Base-by-base conservation (phyloP, 2,113 vertebrate genomes). In the Pan troglodytes region DNA sequence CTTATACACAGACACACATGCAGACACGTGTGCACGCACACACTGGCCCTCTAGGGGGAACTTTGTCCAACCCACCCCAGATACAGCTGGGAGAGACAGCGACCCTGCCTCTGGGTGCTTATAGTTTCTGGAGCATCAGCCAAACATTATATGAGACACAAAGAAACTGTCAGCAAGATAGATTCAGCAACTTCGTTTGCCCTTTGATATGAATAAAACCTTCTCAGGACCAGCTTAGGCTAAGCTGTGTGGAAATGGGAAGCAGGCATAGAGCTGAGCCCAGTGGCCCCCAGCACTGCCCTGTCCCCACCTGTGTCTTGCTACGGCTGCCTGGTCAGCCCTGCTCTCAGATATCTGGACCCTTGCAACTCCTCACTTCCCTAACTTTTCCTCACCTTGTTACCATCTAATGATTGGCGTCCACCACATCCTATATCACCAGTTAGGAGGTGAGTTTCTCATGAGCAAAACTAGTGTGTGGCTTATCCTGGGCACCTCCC, bases 41-140 rank as follows among this genome's bases (percentile, higher is more conserved):
- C 59, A 38, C 78, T 27, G 57, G 12, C 61, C 32, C 48, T 43
- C 52, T 38, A 3, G 30, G 14, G 73, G 30, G 38, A 12, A 20
- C 45, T 83, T 50, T 45, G 45, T 87, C 75, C 45, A 40, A 43
- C 23, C n/a, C 48, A 68, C 48, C 75, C n/a, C 4, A 64, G 68
- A 45, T 30, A 43, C 50, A 38, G 45, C 12, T 72, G 18, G 14
- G 14, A n/a, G 45, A 52, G 27, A 73, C 52, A 64, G 17, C 35
- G 10, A 2, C 43, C 18, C 72, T 32, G 16, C 82, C 57, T 55
- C 52, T 0, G 22, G n/a, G 12, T 48, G 73, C 25, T 57, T 57
- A 30, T 0, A 7, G 57, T 20, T 35, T 12, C 9, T 1, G 9
- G 13, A 40, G 9, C 10, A 32, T 13, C 81, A 52, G 18, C 12